Evolutionary conservation across 2,113 vertebrate genomes (phyloP).

Genomic region (Plectropomus leopardus): DNA sequence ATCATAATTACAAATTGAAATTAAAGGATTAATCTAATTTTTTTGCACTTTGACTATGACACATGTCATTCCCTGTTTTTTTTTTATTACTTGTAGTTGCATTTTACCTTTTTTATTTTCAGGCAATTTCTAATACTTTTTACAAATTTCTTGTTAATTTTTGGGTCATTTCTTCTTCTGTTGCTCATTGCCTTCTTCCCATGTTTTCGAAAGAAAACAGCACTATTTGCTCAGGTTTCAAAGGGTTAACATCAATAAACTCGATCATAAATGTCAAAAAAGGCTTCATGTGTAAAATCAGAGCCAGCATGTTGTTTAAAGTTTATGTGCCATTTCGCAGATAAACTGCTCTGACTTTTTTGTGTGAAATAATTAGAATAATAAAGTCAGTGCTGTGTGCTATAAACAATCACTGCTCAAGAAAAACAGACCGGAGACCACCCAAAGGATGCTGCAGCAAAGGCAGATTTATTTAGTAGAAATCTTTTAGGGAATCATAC

Average conservation of each 20-base stretch:
- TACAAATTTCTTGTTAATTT: too few relatives aligned
- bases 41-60: too few relatives aligned
- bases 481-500: constrained; percentile 40
- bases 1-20: too few relatives aligned
- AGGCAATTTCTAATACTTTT: too few relatives aligned
- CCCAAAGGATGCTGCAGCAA: constrained; percentile 13
- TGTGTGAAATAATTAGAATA: constrained; percentile 5
- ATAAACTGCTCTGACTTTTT: constrained; percentile 10
- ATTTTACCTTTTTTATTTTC: too few relatives aligned
- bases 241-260: constrained; percentile 41
- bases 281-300: not conserved
- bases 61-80: too few relatives aligned
- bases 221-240: too few relatives aligned
- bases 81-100: too few relatives aligned
- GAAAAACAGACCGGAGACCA: constrained; percentile 3
- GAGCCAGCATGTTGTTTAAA: not conserved
- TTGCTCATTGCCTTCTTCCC: too few relatives aligned
- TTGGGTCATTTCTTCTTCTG: too few relatives aligned
- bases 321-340: constrained; percentile 1
- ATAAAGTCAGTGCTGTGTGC: not conserved
- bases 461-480: constrained; percentile 62
- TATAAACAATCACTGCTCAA: not conserved
- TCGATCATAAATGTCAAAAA: constrained; percentile 8
- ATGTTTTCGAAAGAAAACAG: too few relatives aligned
- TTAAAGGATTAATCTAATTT: too few relatives aligned